phyloP scores from a whole-genome alignment of 2,113 vertebrate genomes.

The Oncorhynchus clarkii region DNA sequence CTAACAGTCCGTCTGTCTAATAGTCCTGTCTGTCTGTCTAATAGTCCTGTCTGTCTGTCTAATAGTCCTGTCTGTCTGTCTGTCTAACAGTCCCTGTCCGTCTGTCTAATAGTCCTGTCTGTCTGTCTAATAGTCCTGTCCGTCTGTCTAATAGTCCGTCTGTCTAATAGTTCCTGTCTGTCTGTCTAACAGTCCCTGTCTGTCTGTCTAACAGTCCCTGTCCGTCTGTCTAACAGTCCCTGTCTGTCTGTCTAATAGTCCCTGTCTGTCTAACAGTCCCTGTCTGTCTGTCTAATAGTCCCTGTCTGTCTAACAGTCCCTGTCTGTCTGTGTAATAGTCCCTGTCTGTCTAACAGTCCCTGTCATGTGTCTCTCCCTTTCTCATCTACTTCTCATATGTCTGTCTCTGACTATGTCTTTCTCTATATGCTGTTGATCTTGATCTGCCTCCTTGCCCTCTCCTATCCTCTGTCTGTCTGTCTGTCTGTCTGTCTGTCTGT shows the following conservation, averaged over 20 bases:
- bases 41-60: neutral
- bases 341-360: too few species aligned
- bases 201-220: too few species aligned
- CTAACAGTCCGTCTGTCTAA: neutral
- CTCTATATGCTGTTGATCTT: neutral
- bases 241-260: neutral
- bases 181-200: too few species aligned
- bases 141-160: too few species aligned
- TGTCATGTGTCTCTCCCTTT: too few species aligned
- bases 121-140: too few species aligned
- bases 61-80: neutral
- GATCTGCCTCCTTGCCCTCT: slow-evolving; percentile 20
- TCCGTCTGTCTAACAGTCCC: neutral
- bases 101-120: too few species aligned
- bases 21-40: too few species aligned
- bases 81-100: neutral
- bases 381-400: too few species aligned
- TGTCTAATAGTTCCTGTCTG: too few species aligned
- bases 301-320: neutral
- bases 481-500: neutral
- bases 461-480: neutral
- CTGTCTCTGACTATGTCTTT: neutral
- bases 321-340: neutral
- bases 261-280: too few species aligned
- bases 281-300: too few species aligned